Percentiles rank a stretch among this genome's conserved stretches.
phyloP scores from a whole-genome alignment of 37 sponge, comb jelly and placozoan species.

The Theonella swinhoei region DNA sequence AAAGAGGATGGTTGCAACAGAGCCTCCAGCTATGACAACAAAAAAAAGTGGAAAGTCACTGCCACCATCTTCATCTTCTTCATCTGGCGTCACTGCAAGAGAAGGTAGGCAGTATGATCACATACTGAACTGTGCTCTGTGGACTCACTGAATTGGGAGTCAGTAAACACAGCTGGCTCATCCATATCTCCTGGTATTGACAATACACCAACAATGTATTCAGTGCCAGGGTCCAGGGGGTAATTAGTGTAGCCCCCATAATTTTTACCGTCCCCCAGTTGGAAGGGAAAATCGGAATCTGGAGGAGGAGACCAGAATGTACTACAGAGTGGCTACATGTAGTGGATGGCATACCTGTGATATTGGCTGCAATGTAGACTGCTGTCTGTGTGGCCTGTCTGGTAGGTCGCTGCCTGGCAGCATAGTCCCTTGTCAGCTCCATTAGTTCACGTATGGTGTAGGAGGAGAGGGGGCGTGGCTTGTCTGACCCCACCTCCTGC shows the following conservation, averaged over 20 bases:
- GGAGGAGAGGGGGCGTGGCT: neutral
- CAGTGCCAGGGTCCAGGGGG: conserved; percentile 5
- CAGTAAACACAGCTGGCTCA: neutral
- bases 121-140: neutral
- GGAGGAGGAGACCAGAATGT: no score
- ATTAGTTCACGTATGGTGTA: conserved; percentile 38
- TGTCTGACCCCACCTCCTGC: conserved; percentile 19
- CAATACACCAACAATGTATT: conserved; percentile 23
- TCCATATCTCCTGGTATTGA: neutral
- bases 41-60: no score
- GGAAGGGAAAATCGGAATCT: no score
- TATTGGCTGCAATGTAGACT: conserved; percentile 45
- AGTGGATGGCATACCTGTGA: no score
- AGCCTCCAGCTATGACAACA: no score
- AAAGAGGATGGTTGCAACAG: neutral
- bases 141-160: neutral
- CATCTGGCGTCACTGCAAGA: no score
- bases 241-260: conserved; percentile 54
- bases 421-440: neutral
- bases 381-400: neutral
- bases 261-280: conserved; percentile 42
- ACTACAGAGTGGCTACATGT: no score
- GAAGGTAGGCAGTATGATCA: no score
- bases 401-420: neutral
- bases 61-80: no score